phyloP scores from a whole-genome alignment of 2,113 vertebrate species.

The Tachycineta bicolor region DNA sequence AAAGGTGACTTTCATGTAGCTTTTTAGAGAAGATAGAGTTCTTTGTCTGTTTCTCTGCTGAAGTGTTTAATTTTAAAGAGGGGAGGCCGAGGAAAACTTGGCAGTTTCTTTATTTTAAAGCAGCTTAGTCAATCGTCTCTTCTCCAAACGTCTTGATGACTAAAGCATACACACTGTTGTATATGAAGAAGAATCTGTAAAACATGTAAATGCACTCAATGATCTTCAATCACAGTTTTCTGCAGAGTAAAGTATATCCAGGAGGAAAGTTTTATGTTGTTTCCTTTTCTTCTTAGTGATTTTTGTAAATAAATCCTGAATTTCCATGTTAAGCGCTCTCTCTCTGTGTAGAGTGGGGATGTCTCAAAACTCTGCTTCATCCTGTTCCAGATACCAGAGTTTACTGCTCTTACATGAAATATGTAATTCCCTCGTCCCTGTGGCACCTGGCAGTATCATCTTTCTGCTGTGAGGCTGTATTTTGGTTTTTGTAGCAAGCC shows the following conservation, averaged over 20 bases:
- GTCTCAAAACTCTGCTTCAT: not conserved
- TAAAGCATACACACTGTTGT: not conserved
- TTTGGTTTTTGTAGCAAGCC: not conserved
- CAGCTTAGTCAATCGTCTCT: not conserved
- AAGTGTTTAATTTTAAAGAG: not conserved
- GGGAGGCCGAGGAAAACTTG: not conserved
- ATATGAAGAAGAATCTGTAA: not conserved
- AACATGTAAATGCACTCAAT: slow-evolving; percentile 10
- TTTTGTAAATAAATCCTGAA: slow-evolving; percentile 71
- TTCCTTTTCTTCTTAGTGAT: slow-evolving; percentile 19
- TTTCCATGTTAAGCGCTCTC: slow-evolving; percentile 24
- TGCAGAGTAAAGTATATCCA: not conserved
- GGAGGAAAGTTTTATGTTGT: not conserved
- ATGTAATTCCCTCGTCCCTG: not conserved
- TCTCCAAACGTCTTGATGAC: not conserved
- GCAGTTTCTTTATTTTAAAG: not conserved
- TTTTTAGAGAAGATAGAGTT: not conserved
- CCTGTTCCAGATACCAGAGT: not conserved
- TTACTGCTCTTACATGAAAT: not conserved
- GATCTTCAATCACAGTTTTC: not conserved
- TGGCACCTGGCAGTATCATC: not conserved
- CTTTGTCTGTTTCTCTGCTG: not conserved
- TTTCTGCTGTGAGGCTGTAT: not conserved
- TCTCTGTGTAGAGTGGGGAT: not conserved
- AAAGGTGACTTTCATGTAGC: not conserved